phyloP scores from a whole-genome alignment of 1,140 invertebrate genomes.

The Drosophila nigrodunni region DNA sequence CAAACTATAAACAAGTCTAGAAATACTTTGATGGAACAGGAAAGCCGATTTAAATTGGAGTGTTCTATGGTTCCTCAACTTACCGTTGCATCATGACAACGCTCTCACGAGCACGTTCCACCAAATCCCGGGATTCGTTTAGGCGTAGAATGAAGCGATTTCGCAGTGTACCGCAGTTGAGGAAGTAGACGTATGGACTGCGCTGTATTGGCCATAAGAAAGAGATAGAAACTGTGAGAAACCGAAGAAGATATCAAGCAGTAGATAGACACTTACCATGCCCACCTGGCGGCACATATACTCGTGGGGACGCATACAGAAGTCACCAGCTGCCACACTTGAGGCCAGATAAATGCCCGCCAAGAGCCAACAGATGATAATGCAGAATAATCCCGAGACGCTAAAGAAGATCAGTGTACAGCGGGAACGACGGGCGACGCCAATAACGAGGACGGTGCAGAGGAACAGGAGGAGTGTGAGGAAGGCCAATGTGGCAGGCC shows the following conservation, averaged over 20 bases:
- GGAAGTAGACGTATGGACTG: slow-evolving; percentile 81
- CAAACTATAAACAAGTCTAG: too few species aligned
- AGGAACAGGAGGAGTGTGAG: slow-evolving; percentile 91
- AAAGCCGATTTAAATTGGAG: too few species aligned
- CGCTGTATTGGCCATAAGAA: slow-evolving; percentile 52
- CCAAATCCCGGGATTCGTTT: slow-evolving; percentile 81
- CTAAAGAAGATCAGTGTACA: slow-evolving; percentile 92
- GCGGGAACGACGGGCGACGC: slow-evolving; percentile 91
- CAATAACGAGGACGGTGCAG: slow-evolving; percentile 92
- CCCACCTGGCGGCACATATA: slow-evolving; percentile 83
- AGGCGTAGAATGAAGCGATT: slow-evolving; percentile 83
- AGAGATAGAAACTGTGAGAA: background rate
- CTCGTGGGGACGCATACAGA: slow-evolving; percentile 89
- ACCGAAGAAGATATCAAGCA: background rate
- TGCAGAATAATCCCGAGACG: slow-evolving; percentile 92
- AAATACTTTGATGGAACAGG: too few species aligned
- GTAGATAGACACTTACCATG: slow-evolving; percentile 62
- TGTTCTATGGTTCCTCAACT: background rate
- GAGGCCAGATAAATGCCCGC: slow-evolving; percentile 90
- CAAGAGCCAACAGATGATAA: slow-evolving; percentile 92
- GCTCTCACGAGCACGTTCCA: slow-evolving; percentile 81
- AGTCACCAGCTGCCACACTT: slow-evolving; percentile 90
- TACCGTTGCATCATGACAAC: slow-evolving; percentile 76
- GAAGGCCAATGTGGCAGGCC: slow-evolving; percentile 92
- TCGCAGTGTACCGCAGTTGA: slow-evolving; percentile 80